These are phyloP conservation scores for Labrus mixtus DNA, from an alignment of 2,113 vertebrate genomes.

Conservation along the genomic window DNA sequence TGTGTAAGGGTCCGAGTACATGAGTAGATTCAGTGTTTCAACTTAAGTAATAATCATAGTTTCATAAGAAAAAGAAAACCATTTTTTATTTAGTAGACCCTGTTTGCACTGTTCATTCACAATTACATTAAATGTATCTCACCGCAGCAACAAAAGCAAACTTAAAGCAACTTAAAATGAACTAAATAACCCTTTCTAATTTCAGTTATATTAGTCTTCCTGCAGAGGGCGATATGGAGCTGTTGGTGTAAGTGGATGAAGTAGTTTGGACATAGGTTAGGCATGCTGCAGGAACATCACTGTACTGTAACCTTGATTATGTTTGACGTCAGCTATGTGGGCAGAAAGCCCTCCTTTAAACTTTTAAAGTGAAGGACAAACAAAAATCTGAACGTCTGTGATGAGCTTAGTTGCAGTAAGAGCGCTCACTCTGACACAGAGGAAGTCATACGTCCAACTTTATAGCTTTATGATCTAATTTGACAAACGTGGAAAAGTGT, in stretches of 20 bases:
- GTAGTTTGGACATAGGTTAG: not conserved
- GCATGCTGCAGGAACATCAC: not conserved
- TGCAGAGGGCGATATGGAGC: constrained; percentile 20
- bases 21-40: no score
- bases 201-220: not conserved
- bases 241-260: not conserved
- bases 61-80: no score
- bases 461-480: constrained; percentile 25
- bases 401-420: constrained; percentile 40
- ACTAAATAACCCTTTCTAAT: no score
- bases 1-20: no score
- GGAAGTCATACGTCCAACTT: constrained; percentile 43
- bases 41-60: no score
- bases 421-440: constrained; percentile 47
- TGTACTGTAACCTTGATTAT: not conserved
- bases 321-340: not conserved
- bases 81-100: no score
- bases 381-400: constrained; percentile 51
- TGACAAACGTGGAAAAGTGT: constrained; percentile 44
- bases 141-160: no score
- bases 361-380: constrained; percentile 47
- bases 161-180: no score
- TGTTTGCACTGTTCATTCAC: no score
- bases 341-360: constrained; percentile 36
- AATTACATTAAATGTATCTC: no score